Base-by-base conservation (phyloP, 2,797 vertebrate genomes). In the Benthosema pterotum region DNA sequence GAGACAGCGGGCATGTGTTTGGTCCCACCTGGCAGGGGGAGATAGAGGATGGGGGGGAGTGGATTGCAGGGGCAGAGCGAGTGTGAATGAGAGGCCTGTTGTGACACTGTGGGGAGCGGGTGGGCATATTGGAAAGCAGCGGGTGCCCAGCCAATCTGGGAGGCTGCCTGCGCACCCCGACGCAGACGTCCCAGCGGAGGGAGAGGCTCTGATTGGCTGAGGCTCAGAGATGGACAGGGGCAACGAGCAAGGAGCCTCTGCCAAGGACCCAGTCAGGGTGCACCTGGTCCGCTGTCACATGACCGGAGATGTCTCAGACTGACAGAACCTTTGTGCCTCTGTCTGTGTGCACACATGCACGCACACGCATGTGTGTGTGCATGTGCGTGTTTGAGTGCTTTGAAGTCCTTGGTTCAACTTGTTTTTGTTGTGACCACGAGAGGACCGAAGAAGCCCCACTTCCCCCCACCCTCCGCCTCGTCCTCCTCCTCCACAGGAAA, bases 61-160 rank as follows among this genome's bases (percentile, higher is more conserved):
- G 32, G 22, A 38, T 38, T 38, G 15, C 18, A 42, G 47, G 66
- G 57, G 15, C 49, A 57, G 72, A 56, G 61, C 69, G 72, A 60
- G 82, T 67, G 83, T 87, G 87, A 92, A 91, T 91, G 83, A 88
- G 83, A 69, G 75, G 79, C 84, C 87, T 85, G 85, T 90, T 88
- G 84, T 84, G 84, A 71, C 72, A 50, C 83, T 58, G 79, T 52
- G 76, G 87, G 87, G 83, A 85, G 80, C 74, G 84, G 86, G 84
- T 87, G 72, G 88, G 83, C 91, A 93, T 92, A 90, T 90, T 92
- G 91, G 83, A 80, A 82, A 90, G 83, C 90, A 92, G 91, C 90
- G 87, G 89, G 90, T 90, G 90, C 77, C 83, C 78, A 60, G 83
- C 79, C 85, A 85, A 83, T 85, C 38, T 79, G 78, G 78, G 84